These are phyloP conservation scores for Scopus umbretta DNA, from an alignment of 2,113 vertebrate genomes.

Conservation along the genomic window DNA sequence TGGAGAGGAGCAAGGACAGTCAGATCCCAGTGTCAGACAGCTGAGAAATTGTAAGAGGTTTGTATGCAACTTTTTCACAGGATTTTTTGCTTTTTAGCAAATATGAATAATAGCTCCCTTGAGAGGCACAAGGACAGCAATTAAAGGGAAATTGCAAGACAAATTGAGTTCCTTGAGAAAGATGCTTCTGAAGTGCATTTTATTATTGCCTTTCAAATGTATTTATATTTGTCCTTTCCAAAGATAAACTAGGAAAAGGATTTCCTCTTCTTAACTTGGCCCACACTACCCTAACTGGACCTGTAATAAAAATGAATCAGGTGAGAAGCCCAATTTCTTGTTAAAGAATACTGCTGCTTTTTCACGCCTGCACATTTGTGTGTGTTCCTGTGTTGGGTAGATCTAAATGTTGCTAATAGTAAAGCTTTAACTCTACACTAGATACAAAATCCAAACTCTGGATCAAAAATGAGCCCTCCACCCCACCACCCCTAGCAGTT, in stretches of 20 bases:
- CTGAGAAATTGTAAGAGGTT: not conserved
- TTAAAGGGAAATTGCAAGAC: not conserved
- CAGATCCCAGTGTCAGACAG: not conserved
- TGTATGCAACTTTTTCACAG: not conserved
- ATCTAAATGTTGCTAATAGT: not conserved
- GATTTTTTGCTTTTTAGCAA: not conserved
- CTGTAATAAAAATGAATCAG: conserved; percentile 59
- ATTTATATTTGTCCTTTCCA: conserved; percentile 11
- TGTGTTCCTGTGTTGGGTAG: not conserved
- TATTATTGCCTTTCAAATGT: not conserved
- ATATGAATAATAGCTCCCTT: not conserved
- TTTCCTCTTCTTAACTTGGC: conserved; percentile 56
- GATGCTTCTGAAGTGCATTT: not conserved
- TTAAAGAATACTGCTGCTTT: not conserved
- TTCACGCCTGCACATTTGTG: not conserved
- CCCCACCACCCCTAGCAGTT: not conserved
- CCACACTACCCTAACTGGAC: conserved; percentile 45
- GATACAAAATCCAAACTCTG: not conserved
- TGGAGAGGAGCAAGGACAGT: not conserved
- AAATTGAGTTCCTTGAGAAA: not conserved
- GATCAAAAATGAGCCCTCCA: not conserved
- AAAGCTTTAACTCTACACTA: not conserved
- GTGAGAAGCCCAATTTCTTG: conserved; percentile 22
- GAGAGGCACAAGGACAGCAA: not conserved
- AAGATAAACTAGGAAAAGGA: conserved; percentile 65